Conservation (phyloP, 2,888 invertebrate species). For the Dasypogon diadema region DNA sequence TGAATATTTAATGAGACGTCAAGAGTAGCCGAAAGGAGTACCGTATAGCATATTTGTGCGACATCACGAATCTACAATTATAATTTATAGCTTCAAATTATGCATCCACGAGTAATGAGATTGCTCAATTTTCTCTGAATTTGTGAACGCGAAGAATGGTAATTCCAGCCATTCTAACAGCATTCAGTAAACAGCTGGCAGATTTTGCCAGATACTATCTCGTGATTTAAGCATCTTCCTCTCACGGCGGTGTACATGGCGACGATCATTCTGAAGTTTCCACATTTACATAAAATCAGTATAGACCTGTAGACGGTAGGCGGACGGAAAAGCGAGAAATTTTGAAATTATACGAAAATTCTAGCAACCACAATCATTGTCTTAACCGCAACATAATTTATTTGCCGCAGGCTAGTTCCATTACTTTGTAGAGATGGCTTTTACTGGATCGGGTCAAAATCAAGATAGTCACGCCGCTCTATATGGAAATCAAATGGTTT, state of each 20-base stretch:
- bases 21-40: too few relatives aligned
- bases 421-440: neutral
- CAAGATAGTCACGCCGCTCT: too few relatives aligned
- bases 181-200: too few relatives aligned
- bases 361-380: neutral
- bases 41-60: neutral
- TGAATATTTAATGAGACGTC: too few relatives aligned
- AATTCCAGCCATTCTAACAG: neutral
- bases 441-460: too few relatives aligned
- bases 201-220: neutral
- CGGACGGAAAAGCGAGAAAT: neutral
- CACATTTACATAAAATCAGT: neutral
- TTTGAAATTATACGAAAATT: neutral
- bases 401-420: neutral
- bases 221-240: neutral
- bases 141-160: constrained; percentile 8
- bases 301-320: neutral
- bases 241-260: neutral
- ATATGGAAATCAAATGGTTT: neutral
- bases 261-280: neutral
- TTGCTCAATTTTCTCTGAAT: constrained; percentile 32
- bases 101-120: neutral
- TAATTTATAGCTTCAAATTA: constrained; percentile 35
- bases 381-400: neutral
- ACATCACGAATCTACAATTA: constrained; percentile 42